Conservation (phyloP, 2,113 vertebrate species). For the Crotophaga sulcirostris region DNA sequence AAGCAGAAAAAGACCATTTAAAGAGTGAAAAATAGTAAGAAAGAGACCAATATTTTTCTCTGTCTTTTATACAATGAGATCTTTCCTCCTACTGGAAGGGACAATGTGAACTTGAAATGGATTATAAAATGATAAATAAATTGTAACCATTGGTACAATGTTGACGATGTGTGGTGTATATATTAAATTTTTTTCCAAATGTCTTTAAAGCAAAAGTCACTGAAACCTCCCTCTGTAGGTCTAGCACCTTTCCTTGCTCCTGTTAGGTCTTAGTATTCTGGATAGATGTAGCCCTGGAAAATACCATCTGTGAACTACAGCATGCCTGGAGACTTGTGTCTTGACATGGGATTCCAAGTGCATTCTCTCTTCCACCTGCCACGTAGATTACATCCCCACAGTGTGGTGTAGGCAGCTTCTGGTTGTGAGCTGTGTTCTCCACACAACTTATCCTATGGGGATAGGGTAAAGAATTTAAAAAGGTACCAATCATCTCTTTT, state of each 20-base stretch:
- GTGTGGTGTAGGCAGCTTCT: rapidly evolving
- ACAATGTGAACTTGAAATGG: not conserved
- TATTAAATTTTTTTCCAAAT: not conserved
- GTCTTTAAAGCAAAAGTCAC: not conserved
- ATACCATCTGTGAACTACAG: not conserved
- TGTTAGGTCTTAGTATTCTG: not conserved
- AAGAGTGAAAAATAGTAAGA: not conserved
- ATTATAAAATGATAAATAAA: not conserved
- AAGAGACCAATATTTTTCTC: not conserved
- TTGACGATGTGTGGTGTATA: not conserved
- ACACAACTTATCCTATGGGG: too few relatives aligned
- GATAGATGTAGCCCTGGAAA: not conserved
- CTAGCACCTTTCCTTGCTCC: not conserved
- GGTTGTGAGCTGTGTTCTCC: not conserved
- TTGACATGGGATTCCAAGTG: not conserved
- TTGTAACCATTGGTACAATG: not conserved
- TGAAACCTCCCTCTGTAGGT: not conserved
- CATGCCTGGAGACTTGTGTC: not conserved
- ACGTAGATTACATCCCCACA: too few relatives aligned
- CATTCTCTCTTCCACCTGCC: not conserved
- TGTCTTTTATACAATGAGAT: not conserved
- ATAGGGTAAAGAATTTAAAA: not conserved
- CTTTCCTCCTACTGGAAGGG: not conserved
- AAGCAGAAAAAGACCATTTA: not conserved
- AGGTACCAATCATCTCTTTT: not conserved